These are phyloP conservation scores for Phalacrocorax carbo DNA, from an alignment of 2,113 vertebrate species.

Conservation along the genomic window DNA sequence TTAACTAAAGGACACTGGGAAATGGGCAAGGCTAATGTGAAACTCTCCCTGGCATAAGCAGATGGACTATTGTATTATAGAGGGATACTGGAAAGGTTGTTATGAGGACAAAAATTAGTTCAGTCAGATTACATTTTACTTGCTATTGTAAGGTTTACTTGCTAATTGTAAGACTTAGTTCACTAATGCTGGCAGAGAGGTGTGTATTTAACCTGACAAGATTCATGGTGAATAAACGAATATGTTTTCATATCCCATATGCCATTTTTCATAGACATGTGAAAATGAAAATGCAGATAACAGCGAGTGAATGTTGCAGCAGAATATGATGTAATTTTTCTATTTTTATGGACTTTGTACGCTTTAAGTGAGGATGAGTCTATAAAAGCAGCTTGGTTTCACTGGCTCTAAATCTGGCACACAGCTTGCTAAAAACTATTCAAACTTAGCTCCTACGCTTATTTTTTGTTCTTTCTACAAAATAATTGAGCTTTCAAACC, in stretches of 20 bases:
- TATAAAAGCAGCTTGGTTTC: slow-evolving; percentile 3
- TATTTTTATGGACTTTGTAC: slow-evolving; percentile 31
- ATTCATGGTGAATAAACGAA: not conserved
- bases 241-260: slow-evolving; percentile 6
- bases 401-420: slow-evolving; percentile 26
- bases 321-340: slow-evolving; percentile 46
- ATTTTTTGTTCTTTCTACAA: not conserved
- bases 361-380: slow-evolving; percentile 12
- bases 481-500: not conserved
- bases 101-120: not conserved
- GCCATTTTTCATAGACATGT: slow-evolving; percentile 4
- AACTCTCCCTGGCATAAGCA: not conserved
- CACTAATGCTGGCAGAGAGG: not conserved
- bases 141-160: not conserved
- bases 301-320: slow-evolving; percentile 18
- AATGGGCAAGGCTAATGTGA: not conserved
- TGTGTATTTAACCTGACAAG: not conserved
- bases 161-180: not conserved
- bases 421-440: not conserved
- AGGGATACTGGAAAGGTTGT: not conserved
- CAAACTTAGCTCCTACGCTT: not conserved
- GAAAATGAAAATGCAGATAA: slow-evolving; percentile 8
- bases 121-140: not conserved
- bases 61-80: not conserved
- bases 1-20: not conserved